A percentile compares a stretch with the other conserved stretches of the same genome.
These are phyloP conservation scores for Pentamera pediparva DNA, from an alignment of 53 echinoderm and acorn worm species.

Conservation along the genomic window DNA sequence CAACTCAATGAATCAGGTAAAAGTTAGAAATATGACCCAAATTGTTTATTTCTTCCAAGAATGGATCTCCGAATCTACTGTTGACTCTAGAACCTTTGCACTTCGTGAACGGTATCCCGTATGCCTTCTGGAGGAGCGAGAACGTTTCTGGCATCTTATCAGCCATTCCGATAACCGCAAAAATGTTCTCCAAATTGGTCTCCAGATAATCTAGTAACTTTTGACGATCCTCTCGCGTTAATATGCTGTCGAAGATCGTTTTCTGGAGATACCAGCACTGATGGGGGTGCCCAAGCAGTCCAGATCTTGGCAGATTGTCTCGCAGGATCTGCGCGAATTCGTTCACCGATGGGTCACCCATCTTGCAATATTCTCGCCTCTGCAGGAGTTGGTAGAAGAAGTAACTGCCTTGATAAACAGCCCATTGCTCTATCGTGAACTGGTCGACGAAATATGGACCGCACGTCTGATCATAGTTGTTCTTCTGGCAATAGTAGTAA, in stretches of 20 bases:
- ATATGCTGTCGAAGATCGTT: slow-evolving; percentile 41
- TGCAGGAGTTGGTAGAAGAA: slow-evolving; percentile 67
- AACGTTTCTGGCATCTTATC: slow-evolving; percentile 56
- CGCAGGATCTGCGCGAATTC: neutral
- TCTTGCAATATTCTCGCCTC: slow-evolving; percentile 49
- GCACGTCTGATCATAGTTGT: slow-evolving; percentile 58
- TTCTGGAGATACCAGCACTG: slow-evolving; percentile 72
- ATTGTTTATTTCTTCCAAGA: no score
- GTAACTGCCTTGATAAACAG: slow-evolving; percentile 66
- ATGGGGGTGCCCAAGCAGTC: neutral
- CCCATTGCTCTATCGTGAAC: slow-evolving; percentile 64
- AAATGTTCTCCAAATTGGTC: slow-evolving; percentile 65
- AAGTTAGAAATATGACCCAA: no score
- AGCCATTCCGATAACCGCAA: slow-evolving; percentile 59
- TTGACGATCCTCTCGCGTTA: slow-evolving; percentile 32
- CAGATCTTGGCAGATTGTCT: neutral
- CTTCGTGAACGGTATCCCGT: slow-evolving; percentile 54
- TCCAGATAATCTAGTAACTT: slow-evolving; percentile 42
- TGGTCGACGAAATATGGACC: slow-evolving; percentile 31
- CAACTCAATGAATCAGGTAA: no score
- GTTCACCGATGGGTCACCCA: neutral
- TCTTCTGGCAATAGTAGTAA: slow-evolving; percentile 52
- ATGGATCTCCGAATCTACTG: no score
- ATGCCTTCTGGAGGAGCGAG: slow-evolving; percentile 51
- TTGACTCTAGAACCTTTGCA: no score